Evolutionary conservation across 2,888 invertebrate genomes (phyloP).

Genomic region (Amphipoea lucens): DNA sequence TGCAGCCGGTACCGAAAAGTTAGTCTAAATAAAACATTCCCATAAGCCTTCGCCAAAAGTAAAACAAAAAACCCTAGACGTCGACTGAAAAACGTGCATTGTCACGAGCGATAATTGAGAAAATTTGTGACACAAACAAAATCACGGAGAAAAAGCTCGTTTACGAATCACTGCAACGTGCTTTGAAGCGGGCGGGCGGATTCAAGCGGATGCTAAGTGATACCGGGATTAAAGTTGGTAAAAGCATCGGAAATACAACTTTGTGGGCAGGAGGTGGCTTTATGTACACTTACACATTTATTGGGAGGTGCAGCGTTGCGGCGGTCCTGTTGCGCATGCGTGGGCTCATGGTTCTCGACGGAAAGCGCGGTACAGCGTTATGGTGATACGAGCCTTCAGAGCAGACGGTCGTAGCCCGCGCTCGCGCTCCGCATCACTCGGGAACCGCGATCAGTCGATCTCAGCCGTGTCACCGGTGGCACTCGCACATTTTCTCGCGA

Average conservation of each 20-base stretch:
- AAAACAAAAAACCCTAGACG: neutral
- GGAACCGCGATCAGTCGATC: neutral
- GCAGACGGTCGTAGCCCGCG: slow-evolving; percentile 6
- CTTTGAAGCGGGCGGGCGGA: slow-evolving; percentile 9
- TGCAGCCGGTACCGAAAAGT: neutral
- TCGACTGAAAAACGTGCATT: neutral
- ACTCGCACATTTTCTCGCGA: no score
- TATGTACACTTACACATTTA: neutral
- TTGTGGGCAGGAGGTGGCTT: slow-evolving; percentile 20
- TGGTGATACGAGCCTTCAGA: slow-evolving; percentile 1
- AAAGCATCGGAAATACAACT: slow-evolving; percentile 26
- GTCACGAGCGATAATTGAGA: slow-evolving; percentile 20
- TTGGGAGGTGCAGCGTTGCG: slow-evolving; percentile 29
- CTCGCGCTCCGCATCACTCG: neutral
- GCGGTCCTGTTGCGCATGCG: slow-evolving; percentile 40
- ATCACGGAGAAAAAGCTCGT: neutral
- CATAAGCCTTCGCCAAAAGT: neutral
- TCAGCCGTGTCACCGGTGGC: neutral
- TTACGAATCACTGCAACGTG: slow-evolving; percentile 22
- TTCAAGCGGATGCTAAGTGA: neutral
- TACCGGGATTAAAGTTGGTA: slow-evolving; percentile 18
- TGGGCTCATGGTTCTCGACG: neutral
- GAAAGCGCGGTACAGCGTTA: slow-evolving; percentile 9
- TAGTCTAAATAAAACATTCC: neutral
- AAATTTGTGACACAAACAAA: slow-evolving; percentile 11